Percentiles rank a stretch among this genome's conserved stretches.
Conservation (phyloP, 2,797 vertebrate species). For the Myotis findleyi region DNA sequence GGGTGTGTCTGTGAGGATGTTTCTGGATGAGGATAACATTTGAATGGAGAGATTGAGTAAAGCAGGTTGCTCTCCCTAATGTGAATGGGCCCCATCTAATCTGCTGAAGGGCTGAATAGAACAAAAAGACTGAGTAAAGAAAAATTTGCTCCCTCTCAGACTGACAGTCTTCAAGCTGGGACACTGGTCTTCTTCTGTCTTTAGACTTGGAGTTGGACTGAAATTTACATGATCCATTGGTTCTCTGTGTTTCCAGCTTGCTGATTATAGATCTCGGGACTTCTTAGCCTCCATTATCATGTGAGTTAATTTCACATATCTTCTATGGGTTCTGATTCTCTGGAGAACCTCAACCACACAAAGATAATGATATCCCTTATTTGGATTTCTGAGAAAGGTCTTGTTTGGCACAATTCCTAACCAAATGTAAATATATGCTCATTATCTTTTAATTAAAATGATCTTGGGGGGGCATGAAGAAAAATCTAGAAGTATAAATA, state of each 20-base stretch:
- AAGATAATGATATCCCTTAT: background rate
- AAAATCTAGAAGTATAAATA: background rate
- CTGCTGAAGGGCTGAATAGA: background rate
- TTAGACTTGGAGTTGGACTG: background rate
- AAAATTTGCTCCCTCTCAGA: background rate
- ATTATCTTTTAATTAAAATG: background rate
- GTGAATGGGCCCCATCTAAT: background rate
- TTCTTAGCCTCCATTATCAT: background rate
- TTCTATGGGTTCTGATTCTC: constrained; percentile 6
- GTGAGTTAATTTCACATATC: background rate
- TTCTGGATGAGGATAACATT: background rate
- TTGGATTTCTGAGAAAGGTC: background rate
- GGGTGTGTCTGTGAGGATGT: background rate
- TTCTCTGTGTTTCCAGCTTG: background rate
- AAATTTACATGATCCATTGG: background rate
- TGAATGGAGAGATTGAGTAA: background rate
- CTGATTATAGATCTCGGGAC: background rate
- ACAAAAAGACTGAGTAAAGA: background rate
- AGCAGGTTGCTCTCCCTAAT: background rate
- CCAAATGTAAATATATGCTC: background rate
- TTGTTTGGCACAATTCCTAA: background rate
- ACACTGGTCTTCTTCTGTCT: background rate
- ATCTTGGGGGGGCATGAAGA: background rate
- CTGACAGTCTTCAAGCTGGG: background rate
- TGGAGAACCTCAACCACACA: background rate